Conservation (phyloP, 2,797 vertebrate genomes). For the Clarias pachynema region DNA sequence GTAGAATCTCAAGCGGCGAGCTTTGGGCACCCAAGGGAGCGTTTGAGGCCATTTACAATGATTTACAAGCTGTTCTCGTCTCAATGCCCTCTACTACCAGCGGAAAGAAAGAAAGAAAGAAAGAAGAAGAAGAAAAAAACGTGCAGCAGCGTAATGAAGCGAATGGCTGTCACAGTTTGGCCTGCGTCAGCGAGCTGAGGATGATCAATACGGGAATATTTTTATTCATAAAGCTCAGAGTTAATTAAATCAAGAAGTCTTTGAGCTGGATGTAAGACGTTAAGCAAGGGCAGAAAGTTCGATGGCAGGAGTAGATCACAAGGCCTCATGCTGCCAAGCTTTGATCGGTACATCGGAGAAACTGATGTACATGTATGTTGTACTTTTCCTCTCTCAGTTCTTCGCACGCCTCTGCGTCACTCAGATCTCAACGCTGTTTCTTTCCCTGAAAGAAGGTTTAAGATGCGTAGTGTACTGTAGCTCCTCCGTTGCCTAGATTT, state of each 20-base stretch:
- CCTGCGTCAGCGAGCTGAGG: slow-evolving; percentile 80
- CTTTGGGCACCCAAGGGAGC: slow-evolving; percentile 80
- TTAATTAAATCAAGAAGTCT: slow-evolving; percentile 96
- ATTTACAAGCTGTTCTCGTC: slow-evolving; percentile 81
- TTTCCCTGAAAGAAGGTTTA: slow-evolving; percentile 1
- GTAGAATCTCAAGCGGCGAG: slow-evolving; percentile 76
- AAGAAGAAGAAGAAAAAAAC: slow-evolving; percentile 4
- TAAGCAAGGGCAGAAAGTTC: slow-evolving; percentile 77
- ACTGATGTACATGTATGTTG: not conserved
- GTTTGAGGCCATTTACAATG: slow-evolving; percentile 88
- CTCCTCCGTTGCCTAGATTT: not conserved
- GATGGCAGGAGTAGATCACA: slow-evolving; percentile 49
- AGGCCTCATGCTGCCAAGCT: slow-evolving; percentile 37
- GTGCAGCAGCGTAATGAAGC: slow-evolving; percentile 71
- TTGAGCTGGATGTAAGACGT: slow-evolving; percentile 83
- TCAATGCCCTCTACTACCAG: slow-evolving; percentile 42
- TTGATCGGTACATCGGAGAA: slow-evolving; percentile 32
- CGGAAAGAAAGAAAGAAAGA: not conserved
- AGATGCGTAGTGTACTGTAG: not conserved
- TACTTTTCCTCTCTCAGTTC: slow-evolving; percentile 10
- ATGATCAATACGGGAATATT: slow-evolving; percentile 98
- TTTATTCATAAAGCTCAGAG: slow-evolving; percentile 93
- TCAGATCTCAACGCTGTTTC: not conserved
- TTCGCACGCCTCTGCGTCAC: not conserved
- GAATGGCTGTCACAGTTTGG: slow-evolving; percentile 77